Conservation (phyloP, 1,140 invertebrate genomes). For the Dendroctonus ponderosae region DNA sequence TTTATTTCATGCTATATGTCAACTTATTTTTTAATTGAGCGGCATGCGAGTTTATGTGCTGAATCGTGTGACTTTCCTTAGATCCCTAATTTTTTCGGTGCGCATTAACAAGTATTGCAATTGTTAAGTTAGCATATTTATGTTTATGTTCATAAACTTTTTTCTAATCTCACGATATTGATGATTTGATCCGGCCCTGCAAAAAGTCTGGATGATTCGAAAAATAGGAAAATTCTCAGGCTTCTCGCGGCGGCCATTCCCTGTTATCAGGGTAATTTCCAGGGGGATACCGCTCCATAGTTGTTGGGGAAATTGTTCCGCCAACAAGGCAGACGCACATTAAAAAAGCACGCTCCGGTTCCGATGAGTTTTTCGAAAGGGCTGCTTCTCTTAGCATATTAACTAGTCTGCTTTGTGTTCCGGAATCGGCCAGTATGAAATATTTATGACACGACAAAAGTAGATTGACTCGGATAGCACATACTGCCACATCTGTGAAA, state of each 20-base stretch:
- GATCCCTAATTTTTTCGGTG: no score
- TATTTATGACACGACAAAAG: slow-evolving; percentile 1
- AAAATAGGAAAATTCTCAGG: slow-evolving; percentile 34
- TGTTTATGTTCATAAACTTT: no score
- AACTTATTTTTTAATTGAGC: no score
- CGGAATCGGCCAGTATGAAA: background rate
- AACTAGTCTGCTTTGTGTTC: slow-evolving; percentile 14
- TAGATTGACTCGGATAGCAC: background rate
- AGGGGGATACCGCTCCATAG: slow-evolving; percentile 30
- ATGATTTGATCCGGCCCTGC: slow-evolving; percentile 9
- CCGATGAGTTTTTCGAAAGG: slow-evolving; percentile 23
- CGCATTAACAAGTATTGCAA: no score
- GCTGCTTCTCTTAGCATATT: slow-evolving; percentile 10
- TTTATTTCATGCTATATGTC: no score
- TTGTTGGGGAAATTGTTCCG: slow-evolving; percentile 36
- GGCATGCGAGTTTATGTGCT: no score
- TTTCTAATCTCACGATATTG: no score
- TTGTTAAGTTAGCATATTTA: no score
- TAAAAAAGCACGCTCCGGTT: slow-evolving; percentile 21
- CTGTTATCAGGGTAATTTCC: slow-evolving; percentile 37
- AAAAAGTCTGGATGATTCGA: slow-evolving; percentile 4
- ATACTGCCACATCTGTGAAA: background rate
- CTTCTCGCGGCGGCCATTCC: slow-evolving; percentile 36
- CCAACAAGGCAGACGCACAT: slow-evolving; percentile 33
- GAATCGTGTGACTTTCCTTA: no score